phyloP scores from a whole-genome alignment of 37 sponge, comb jelly and placozoan genomes.

The Beroe ovata region DNA sequence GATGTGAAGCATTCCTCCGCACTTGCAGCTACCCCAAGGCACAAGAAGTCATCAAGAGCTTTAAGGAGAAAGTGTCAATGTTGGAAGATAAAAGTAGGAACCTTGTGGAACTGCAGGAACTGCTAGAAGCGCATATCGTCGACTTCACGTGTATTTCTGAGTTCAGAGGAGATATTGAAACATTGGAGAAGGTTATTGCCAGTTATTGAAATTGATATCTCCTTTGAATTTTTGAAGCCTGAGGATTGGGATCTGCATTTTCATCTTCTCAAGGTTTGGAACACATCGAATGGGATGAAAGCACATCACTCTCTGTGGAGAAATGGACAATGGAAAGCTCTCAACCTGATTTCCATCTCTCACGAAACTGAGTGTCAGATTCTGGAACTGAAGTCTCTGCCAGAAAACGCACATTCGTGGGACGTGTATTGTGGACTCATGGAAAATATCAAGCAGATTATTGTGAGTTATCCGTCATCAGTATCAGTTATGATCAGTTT shows the following conservation, averaged over 20 bases:
- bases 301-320: slow-evolving; percentile 66
- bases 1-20: slow-evolving; percentile 68
- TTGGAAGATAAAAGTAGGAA: slow-evolving; percentile 60
- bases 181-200: slow-evolving; percentile 40
- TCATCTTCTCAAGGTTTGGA: slow-evolving; percentile 52
- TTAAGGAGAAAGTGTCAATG: slow-evolving; percentile 15
- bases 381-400: slow-evolving; percentile 45
- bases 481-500: too few relatives aligned
- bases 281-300: slow-evolving; percentile 50
- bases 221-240: not conserved
- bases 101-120: slow-evolving; percentile 86
- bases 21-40: slow-evolving; percentile 45
- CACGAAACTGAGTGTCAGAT: slow-evolving; percentile 61
- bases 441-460: slow-evolving; percentile 31
- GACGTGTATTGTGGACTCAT: slow-evolving; percentile 56
- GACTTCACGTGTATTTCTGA: slow-evolving; percentile 79
- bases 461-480: not conserved
- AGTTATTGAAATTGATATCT: too few relatives aligned
- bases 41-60: not conserved
- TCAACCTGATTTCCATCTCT: slow-evolving; percentile 19
- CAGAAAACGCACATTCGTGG: slow-evolving; percentile 48
- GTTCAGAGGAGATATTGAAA: slow-evolving; percentile 69
- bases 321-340: slow-evolving; percentile 40
- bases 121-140: slow-evolving; percentile 80
- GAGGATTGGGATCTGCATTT: not conserved